A percentile compares a stretch with the other conserved stretches of the same genome.
phyloP scores from a whole-genome alignment of 2,797 vertebrate species.

The Gastrophryne carolinensis region DNA sequence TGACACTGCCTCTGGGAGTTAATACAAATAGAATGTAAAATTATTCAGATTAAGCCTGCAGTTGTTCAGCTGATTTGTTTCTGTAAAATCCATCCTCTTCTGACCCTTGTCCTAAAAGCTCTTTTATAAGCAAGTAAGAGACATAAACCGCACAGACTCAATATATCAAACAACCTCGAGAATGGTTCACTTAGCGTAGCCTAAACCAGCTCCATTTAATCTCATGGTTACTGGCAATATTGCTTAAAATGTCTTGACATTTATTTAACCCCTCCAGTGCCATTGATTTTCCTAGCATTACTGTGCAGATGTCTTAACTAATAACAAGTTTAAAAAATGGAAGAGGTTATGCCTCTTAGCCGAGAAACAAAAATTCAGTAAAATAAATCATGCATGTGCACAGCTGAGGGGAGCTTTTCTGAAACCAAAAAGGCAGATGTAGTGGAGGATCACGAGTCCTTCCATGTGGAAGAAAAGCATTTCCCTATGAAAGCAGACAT shows the following conservation, averaged over 20 bases:
- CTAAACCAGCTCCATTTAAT: slow-evolving; percentile 43
- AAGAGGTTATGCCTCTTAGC: slow-evolving; percentile 38
- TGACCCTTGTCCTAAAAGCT: slow-evolving; percentile 18
- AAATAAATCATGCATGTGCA: slow-evolving; percentile 52
- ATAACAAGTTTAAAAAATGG: background rate
- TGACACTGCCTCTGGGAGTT: slow-evolving; percentile 35
- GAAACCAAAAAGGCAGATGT: slow-evolving; percentile 52
- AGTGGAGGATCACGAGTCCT: slow-evolving; percentile 44
- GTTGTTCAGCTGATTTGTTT: slow-evolving; percentile 21
- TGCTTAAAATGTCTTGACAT: slow-evolving; percentile 37
- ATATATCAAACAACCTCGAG: slow-evolving; percentile 30
- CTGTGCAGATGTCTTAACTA: slow-evolving; percentile 5
- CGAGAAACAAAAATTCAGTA: slow-evolving; percentile 16
- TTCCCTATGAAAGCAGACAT: slow-evolving; percentile 45
- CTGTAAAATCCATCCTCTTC: slow-evolving; percentile 24
- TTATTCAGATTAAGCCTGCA: slow-evolving; percentile 9
- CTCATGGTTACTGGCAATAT: slow-evolving; percentile 37
- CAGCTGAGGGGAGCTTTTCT: slow-evolving; percentile 48
- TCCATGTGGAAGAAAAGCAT: slow-evolving; percentile 49
- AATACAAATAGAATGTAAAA: slow-evolving; percentile 46
- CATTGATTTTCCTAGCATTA: background rate
- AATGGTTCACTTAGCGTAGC: slow-evolving; percentile 35
- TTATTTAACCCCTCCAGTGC: slow-evolving; percentile 35
- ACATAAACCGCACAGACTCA: slow-evolving; percentile 27
- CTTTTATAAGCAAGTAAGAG: slow-evolving; percentile 36